Evolutionary conservation across 2,113 vertebrate species (phyloP).

Genomic region (Oryzias celebensis): DNA sequence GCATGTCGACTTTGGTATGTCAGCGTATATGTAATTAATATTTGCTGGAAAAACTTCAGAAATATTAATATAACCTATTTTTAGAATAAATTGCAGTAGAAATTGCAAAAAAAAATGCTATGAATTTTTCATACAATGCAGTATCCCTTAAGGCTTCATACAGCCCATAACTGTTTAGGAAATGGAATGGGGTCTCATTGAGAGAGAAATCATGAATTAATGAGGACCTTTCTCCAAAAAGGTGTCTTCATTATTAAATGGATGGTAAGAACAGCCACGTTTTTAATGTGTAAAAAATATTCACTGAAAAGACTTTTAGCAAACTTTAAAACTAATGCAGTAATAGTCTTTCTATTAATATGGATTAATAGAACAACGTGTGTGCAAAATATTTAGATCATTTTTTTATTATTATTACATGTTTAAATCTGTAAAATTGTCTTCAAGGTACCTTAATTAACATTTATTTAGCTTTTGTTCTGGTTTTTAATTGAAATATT

Average conservation of each 20-base stretch:
- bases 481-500: not conserved
- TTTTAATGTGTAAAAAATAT: conserved; percentile 13
- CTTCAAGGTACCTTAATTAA: no score
- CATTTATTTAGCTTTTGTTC: no score
- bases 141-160: not conserved
- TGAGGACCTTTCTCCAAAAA: conserved; percentile 25
- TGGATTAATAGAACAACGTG: no score
- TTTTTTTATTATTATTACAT: no score
- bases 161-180: conserved; percentile 7
- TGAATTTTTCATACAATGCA: conserved; percentile 10
- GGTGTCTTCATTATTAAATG: conserved; percentile 38
- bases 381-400: no score
- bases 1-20: no score
- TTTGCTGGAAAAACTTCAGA: no score
- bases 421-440: no score
- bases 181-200: conserved; percentile 7
- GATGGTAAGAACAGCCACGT: not conserved
- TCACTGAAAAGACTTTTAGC: not conserved
- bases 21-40: no score
- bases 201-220: conserved; percentile 30
- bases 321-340: no score
- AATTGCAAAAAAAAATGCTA: not conserved
- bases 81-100: not conserved
- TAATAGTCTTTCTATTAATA: no score
- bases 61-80: not conserved